phyloP scores from a whole-genome alignment of 2,888 invertebrate genomes.

The Automeris io region DNA sequence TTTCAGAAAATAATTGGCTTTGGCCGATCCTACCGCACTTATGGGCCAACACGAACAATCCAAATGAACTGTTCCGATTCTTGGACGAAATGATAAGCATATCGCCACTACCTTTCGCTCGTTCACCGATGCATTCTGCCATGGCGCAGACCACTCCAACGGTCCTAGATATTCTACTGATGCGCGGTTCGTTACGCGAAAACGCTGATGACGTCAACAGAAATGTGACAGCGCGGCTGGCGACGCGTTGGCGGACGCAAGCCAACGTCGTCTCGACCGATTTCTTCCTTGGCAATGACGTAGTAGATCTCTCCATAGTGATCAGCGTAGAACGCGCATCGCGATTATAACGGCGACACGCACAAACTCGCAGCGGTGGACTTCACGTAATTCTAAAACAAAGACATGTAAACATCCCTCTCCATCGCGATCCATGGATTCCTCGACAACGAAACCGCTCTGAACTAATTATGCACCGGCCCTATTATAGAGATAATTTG shows the following conservation, averaged over 20 bases:
- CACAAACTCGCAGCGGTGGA: slow-evolving; percentile 46
- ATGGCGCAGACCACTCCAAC: slow-evolving; percentile 87
- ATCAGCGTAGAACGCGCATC: slow-evolving; percentile 58
- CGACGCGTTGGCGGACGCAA: slow-evolving; percentile 79
- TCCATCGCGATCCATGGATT: slow-evolving; percentile 46
- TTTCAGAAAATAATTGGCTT: slow-evolving; percentile 77
- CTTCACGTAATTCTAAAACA: slow-evolving; percentile 30
- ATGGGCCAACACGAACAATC: slow-evolving; percentile 78
- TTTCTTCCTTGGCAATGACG: slow-evolving; percentile 83
- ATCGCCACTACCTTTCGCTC: slow-evolving; percentile 53
- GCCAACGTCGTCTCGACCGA: slow-evolving; percentile 86
- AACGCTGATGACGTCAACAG: slow-evolving; percentile 83
- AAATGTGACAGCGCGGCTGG: slow-evolving; percentile 82
- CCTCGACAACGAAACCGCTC: slow-evolving; percentile 30
- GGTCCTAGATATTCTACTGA: slow-evolving; percentile 77
- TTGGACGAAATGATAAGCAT: slow-evolving; percentile 55
- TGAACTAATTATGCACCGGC: slow-evolving; percentile 12
- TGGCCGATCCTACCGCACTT: slow-evolving; percentile 80
- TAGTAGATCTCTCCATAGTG: slow-evolving; percentile 81
- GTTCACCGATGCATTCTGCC: slow-evolving; percentile 77
- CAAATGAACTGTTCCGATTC: slow-evolving; percentile 49
- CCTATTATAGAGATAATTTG: slow-evolving; percentile 32
- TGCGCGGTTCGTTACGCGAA: slow-evolving; percentile 78
- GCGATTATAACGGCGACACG: slow-evolving; percentile 57
- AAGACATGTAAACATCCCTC: slow-evolving; percentile 15